Conservation (phyloP, 2,797 vertebrate genomes). For the Gallinago nigripennis region DNA sequence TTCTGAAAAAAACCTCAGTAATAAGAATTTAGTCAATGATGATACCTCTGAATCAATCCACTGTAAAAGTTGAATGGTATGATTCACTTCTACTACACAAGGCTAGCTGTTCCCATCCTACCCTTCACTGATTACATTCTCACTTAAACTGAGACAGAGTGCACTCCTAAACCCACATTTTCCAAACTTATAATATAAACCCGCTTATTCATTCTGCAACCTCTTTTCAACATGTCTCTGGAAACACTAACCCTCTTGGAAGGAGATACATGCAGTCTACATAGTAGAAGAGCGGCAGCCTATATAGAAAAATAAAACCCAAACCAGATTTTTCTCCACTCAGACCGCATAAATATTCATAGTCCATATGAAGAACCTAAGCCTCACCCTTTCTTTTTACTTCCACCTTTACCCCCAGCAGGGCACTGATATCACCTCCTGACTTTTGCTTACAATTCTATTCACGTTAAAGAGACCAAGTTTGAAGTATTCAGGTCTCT, state of each 20-base stretch:
- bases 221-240: not conserved
- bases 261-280: not conserved
- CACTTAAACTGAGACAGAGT: not conserved
- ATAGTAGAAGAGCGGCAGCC: not conserved
- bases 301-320: not conserved
- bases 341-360: not conserved
- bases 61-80: not conserved
- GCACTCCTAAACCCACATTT: not conserved
- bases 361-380: not conserved
- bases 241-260: not conserved
- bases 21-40: not conserved
- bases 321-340: not conserved
- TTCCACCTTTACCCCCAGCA: not conserved
- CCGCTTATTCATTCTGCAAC: not conserved
- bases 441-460: not conserved
- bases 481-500: not conserved
- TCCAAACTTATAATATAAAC: not conserved
- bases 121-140: not conserved
- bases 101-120: not conserved
- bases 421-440: not conserved
- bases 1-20: not conserved
- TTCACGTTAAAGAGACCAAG: not conserved
- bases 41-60: not conserved
- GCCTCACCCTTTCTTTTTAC: not conserved
- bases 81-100: not conserved